Evolutionary conservation across 23 tunicate species (phyloP).

Genomic region (Ascidia mentula): DNA sequence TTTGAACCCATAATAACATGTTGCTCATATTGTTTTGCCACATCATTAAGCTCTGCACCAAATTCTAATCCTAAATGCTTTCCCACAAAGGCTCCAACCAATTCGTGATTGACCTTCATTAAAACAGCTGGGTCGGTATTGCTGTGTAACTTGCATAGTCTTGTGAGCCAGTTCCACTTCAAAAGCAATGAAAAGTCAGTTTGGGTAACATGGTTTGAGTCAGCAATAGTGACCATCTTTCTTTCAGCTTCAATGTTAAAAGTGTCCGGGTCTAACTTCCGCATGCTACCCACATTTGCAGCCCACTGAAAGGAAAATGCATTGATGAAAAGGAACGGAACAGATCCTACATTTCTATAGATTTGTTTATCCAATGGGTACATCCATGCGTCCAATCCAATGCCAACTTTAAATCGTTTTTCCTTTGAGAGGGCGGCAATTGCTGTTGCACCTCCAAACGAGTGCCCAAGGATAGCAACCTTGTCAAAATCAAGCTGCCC

Average conservation of each 20-base stretch:
- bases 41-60: conserved; percentile 19
- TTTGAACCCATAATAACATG: conserved; percentile 29
- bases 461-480: conserved; percentile 81
- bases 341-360: conserved; percentile 17
- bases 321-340: conserved; percentile 79
- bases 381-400: conserved; percentile 84
- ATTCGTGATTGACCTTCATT: conserved; percentile 22
- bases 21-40: conserved; percentile 24
- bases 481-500: conserved; percentile 47
- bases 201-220: conserved; percentile 58
- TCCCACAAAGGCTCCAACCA: conserved; percentile 52
- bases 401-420: conserved; percentile 59
- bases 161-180: conserved; percentile 23
- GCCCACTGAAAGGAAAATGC: conserved; percentile 38
- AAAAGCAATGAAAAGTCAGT: conserved; percentile 48
- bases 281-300: conserved; percentile 32
- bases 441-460: conserved; percentile 78
- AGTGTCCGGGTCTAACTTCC: conserved; percentile 52
- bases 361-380: conserved; percentile 49
- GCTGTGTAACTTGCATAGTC: conserved; percentile 27
- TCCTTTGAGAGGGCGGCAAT: conserved; percentile 57
- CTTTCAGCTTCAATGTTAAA: conserved; percentile 52
- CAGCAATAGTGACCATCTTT: conserved; percentile 53
- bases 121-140: conserved; percentile 34
- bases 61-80: conserved; percentile 47